These are phyloP conservation scores for Tuberolachnus salignus DNA, from an alignment of 2,888 invertebrate species.

Conservation along the genomic window DNA sequence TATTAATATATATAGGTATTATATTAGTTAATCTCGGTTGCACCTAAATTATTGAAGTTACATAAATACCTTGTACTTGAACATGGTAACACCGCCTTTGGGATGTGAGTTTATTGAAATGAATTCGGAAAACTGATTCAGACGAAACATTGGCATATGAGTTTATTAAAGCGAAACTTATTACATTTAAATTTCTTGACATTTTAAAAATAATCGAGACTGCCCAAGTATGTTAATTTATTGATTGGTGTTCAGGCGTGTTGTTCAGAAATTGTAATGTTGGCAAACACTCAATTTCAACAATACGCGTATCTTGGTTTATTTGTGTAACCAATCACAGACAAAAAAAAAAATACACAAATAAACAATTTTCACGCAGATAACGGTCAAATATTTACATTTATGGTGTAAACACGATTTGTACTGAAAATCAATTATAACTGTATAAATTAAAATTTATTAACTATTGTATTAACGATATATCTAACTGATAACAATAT, in stretches of 20 bases:
- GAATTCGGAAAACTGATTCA: not conserved
- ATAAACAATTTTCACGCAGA: too few species aligned
- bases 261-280: not conserved
- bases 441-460: too few species aligned
- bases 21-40: too few species aligned
- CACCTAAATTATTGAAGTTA: too few species aligned
- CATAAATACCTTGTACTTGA: constrained; percentile 12
- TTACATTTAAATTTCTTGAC: not conserved
- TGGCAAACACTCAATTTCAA: constrained; percentile 6
- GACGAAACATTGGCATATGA: not conserved
- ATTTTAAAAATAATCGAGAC: not conserved
- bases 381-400: not conserved
- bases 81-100: not conserved
- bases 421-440: too few species aligned
- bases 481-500: too few species aligned
- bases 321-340: not conserved
- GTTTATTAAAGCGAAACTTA: not conserved
- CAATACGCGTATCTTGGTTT: not conserved
- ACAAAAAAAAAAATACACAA: not conserved
- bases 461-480: too few species aligned
- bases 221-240: not conserved
- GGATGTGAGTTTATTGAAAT: not conserved
- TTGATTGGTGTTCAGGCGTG: not conserved
- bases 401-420: too few species aligned
- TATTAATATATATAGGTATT: too few species aligned